These are phyloP conservation scores for Numida meleagris DNA, from an alignment of 2,113 vertebrate species.

Conservation along the genomic window DNA sequence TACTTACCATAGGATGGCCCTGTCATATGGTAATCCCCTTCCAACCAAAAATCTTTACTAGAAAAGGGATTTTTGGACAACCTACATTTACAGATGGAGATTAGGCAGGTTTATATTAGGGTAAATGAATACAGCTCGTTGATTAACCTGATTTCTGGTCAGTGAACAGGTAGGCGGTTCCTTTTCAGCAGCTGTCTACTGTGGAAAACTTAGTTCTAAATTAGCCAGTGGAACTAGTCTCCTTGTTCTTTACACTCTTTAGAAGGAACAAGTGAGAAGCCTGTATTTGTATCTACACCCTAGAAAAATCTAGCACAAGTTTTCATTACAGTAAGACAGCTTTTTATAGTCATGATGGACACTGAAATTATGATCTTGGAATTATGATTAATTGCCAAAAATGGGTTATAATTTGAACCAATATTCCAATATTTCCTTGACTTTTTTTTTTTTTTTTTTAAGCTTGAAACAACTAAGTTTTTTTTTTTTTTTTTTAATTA, in stretches of 20 bases:
- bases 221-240: neutral
- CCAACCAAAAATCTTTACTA: neutral
- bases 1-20: neutral
- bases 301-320: neutral
- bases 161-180: neutral
- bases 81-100: neutral
- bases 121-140: neutral
- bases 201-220: neutral
- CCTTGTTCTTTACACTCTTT: neutral
- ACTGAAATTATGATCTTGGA: neutral
- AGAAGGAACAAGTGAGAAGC: neutral
- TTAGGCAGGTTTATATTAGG: neutral
- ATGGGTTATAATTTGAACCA: neutral
- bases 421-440: neutral
- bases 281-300: neutral
- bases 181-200: neutral
- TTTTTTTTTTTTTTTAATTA: neutral
- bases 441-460: no score
- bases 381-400: neutral
- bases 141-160: neutral
- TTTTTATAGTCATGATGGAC: neutral
- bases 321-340: neutral
- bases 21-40: neutral
- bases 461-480: no score
- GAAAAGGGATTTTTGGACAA: neutral